A percentile compares a stretch with the other conserved stretches of the same genome.
These are phyloP conservation scores for Melipona quadrifasciata DNA, from an alignment of 1,140 invertebrate genomes.

Conservation along the genomic window DNA sequence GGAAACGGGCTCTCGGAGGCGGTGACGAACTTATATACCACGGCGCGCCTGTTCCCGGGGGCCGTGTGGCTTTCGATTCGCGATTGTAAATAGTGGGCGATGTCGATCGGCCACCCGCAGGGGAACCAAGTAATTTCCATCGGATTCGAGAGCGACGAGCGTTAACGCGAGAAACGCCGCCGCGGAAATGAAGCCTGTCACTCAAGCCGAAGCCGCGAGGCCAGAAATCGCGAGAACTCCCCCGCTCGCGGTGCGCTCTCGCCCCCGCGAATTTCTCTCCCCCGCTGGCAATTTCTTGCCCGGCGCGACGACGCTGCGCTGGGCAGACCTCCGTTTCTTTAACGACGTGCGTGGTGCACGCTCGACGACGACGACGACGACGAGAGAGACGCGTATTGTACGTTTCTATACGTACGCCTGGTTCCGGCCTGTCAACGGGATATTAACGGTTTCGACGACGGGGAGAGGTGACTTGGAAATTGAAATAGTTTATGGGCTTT, in stretches of 20 bases:
- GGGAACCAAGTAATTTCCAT: constrained; percentile 46
- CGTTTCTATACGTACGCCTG: neutral
- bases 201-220: constrained; percentile 14
- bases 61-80: constrained; percentile 25
- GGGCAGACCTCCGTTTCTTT: neutral
- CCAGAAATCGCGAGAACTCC: constrained; percentile 1
- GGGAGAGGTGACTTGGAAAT: constrained; percentile 1
- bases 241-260: no score
- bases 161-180: constrained; percentile 28
- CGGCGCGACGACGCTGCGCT: no score
- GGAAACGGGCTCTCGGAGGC: neutral
- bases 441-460: neutral
- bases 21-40: constrained; percentile 1
- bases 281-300: neutral
- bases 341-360: constrained; percentile 7
- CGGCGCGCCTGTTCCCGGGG: constrained; percentile 5
- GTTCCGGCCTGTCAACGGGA: neutral
- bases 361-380: neutral
- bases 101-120: constrained; percentile 24
- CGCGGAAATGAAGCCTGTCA: constrained; percentile 44
- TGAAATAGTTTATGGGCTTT: constrained; percentile 3
- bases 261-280: neutral
- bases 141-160: constrained; percentile 13
- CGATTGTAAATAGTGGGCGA: constrained; percentile 39
- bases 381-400: neutral